phyloP scores from a whole-genome alignment of 2,797 vertebrate species.

The Gila robusta region DNA sequence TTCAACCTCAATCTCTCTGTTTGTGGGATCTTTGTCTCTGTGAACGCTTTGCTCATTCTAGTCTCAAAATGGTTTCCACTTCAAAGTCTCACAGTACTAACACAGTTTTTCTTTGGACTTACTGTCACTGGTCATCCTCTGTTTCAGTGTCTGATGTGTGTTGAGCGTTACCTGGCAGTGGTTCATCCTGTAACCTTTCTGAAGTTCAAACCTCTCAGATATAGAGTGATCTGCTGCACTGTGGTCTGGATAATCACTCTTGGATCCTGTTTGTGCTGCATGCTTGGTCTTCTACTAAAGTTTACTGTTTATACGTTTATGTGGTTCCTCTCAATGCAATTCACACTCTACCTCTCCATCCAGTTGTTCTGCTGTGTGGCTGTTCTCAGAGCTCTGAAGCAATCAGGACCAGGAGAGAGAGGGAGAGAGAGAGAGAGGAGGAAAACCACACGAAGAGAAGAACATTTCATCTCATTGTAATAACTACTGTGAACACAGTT shows the following conservation, averaged over 20 bases:
- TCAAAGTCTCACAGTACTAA: not conserved
- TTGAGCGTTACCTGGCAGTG: not conserved
- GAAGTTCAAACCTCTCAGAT: constrained; percentile 33
- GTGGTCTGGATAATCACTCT: not conserved
- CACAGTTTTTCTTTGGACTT: not conserved
- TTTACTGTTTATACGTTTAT: not conserved
- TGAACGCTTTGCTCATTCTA: not conserved
- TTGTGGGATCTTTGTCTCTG: not conserved
- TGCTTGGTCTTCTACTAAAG: not conserved
- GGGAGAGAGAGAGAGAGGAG: not conserved
- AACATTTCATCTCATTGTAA: not conserved
- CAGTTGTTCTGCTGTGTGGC: not conserved
- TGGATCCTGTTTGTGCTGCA: not conserved
- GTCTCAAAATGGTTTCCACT: not conserved
- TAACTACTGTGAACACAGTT: too few species aligned
- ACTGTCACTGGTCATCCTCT: not conserved
- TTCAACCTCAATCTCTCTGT: not conserved
- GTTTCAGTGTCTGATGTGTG: not conserved
- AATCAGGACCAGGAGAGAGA: constrained; percentile 27
- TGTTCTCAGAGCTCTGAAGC: constrained; percentile 4
- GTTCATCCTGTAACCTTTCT: constrained; percentile 20
- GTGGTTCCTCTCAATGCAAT: not conserved
- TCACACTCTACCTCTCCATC: not conserved
- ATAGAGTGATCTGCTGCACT: not conserved
- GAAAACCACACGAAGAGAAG: constrained; percentile 1